Base-by-base conservation (phyloP, 2,888 invertebrate species). In the Drosophila mettleri region DNA sequence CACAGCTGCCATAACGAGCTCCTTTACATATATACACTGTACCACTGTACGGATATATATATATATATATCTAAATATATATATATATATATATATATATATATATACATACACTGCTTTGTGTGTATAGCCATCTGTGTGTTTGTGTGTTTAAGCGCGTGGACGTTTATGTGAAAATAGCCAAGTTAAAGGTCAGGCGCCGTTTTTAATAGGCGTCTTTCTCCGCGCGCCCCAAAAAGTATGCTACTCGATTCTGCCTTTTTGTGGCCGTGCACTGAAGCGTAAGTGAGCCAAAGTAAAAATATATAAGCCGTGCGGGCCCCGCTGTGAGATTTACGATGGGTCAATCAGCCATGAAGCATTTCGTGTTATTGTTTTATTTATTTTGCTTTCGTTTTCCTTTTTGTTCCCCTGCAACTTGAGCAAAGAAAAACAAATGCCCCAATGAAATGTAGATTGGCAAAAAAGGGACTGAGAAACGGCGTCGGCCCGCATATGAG, bases 311-410 rank as follows among this genome's bases (percentile, higher is more conserved):
- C 65, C 69, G 57, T 73, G 54, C 80, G 61, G 31, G 43, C 49
- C 69, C 71, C 60, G 74, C 74, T 72, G 86, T 54, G 74, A 86
- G 86, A 83, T 83, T 83, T 87, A 83, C 83, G 83, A 83, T 67
- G 83, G 84, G 83, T 83, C 88, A 83, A 79, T 75, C 78, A 75
- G 62, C 73, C 74, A 73, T 68, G 73, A 58, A 63, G 68, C 78
- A 69, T 74, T 69, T 49, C 62, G 71, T 76, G 76, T 81, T 85
- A 85, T 87, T 83, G 82, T 85, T 81, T 81, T 74, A 64, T 41
- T 45, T 57, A 63, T 63, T 63, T 24, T 36, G 22, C 63, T 34
- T 31, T 10, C 27, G n/a, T 27, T 9, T 16, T 29, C 31, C n/a
- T 20, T 51, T 60, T 57, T 49, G 31, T 67, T 62, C 43, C 39